Base-by-base conservation (phyloP, 2,888 invertebrate genomes). In the Leucozona laternaria region DNA sequence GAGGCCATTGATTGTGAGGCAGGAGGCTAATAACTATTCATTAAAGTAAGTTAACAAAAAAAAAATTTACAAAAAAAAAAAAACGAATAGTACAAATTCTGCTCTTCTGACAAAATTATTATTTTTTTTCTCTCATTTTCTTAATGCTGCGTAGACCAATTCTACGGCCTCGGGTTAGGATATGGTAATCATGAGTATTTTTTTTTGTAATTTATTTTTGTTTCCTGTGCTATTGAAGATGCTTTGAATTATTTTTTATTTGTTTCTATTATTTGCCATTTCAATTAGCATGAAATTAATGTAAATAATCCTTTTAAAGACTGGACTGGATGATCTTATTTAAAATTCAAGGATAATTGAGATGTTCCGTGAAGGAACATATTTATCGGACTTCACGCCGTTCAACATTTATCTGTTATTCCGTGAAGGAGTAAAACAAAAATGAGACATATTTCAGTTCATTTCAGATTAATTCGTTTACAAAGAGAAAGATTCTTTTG, bases 111-210 rank as follows among this genome's bases (percentile, higher is more conserved):
- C 71, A 83, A 81, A 48, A 64, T 43, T 66, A 25, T 28, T 71
- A 28, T 48, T 28, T 66, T 66, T 72, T 57, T 79, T 68, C 71
- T 86, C 45, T 80, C 60, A 79, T 79, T 80, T 88, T 76, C 81
- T 86, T 88, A 50, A 66, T 45, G 76, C 72, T 77, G 80, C 73
- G 58, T 94, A 94, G 97, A 95, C 96, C 96, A 93, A 96, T 96
- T 93, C 95, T 96, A 93, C 96, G 97, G 94, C 97, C 97, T 94
- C 96, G 97, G 96, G 96, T 97, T 94, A 95, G 96, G 95, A 96
- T 97, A 95, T 97, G 97, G 97, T 97, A 97, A 97, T 94, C 94
- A 94, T 90, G 78, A 82, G 43, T 71, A 76, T 68, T 31, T 71
- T 60, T 64, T 31, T 17, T 50, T 77, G 53, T 57, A 48, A 31